Conservation (phyloP, 2,888 invertebrate species). For the Thera britannica region DNA sequence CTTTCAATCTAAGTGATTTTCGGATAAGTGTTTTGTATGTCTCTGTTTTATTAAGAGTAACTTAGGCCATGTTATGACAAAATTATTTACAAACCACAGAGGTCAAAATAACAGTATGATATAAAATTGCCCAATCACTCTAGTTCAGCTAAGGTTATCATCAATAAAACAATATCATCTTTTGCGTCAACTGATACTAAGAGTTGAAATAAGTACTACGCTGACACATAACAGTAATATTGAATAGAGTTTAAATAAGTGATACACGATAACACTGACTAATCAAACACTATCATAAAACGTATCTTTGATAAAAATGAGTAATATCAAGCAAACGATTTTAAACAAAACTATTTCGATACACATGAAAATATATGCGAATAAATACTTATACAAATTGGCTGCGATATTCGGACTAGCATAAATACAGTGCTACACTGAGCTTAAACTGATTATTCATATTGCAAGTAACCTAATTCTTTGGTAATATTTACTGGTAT, state of each 20-base stretch:
- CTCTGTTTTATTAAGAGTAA: slow-evolving; percentile 27
- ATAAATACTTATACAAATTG: slow-evolving; percentile 70
- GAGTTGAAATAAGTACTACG: slow-evolving; percentile 35
- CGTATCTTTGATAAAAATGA: slow-evolving; percentile 58
- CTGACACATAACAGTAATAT: slow-evolving; percentile 40
- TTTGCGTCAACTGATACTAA: slow-evolving; percentile 56
- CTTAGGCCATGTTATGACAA: slow-evolving; percentile 57
- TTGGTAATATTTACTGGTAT: slow-evolving; percentile 78
- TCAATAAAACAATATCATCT: slow-evolving; percentile 49
- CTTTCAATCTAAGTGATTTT: slow-evolving; percentile 8
- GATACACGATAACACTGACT: slow-evolving; percentile 53
- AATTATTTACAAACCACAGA: slow-evolving; percentile 44
- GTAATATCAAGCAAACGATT: slow-evolving; percentile 59
- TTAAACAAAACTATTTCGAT: slow-evolving; percentile 51
- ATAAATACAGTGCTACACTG: slow-evolving; percentile 63
- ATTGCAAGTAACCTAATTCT: slow-evolving; percentile 61
- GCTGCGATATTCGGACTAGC: slow-evolving; percentile 75
- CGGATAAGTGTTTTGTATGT: slow-evolving; percentile 20
- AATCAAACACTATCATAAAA: slow-evolving; percentile 55
- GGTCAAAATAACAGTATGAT: slow-evolving; percentile 48
- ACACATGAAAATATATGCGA: slow-evolving; percentile 63
- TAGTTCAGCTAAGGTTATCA: slow-evolving; percentile 41
- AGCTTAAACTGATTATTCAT: slow-evolving; percentile 54
- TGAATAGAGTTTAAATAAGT: slow-evolving; percentile 34
- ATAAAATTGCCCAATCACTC: slow-evolving; percentile 38